Evolutionary conservation across 1,140 invertebrate genomes (phyloP), one percentile per base, ranked within the genome.

Genomic region (Drosophila arizonae): DNA sequence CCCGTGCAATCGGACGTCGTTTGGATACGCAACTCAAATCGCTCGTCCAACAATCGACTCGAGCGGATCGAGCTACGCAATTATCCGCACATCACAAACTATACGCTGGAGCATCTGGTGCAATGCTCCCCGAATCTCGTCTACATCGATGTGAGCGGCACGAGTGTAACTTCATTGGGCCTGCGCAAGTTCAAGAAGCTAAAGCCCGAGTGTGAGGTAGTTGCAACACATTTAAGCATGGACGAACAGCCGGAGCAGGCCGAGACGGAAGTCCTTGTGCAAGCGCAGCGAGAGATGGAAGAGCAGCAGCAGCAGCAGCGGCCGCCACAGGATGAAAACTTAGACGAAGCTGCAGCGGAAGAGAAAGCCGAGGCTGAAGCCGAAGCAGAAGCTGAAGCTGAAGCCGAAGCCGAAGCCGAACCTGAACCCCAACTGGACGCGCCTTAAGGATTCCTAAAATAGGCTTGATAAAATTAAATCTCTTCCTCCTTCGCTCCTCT

Each of bases 1-100:
- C 89, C 90, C 1, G 89, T 91, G 1, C 79, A 91, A 39, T 74
- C 75, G 2, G 84, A 85, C 33, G 76, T 92, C 8, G 77, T 92
- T 15, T 91, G 90, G 87, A 92, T 92, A 65, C 89, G 91, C 21
- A 81, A 89, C 41, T 72, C 79, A 8, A 84, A 87, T 57, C 80
- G 88, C 0, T 81, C 89, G 5, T 65, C 76, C 11, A 84, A 91
- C 56, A 92, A 88, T 72, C 76, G 82, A 5, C 66, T 92, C 10
- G 90, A 90, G 64, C 76, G 85, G 6, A 66, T 92, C 6, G 91
- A 93, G 4, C 92, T 93, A 41, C 93, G 94, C 46, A 94, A 95
- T 55, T 96, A 94, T 89, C 90, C 92, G 6, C 92, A 92, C 61
- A 93, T 96, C 2, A 95, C 95, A 2, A 93, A 95, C 80, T 90